These are phyloP conservation scores for Lampris megalopsis DNA, from an alignment of 2,113 vertebrate genomes.

Conservation along the genomic window DNA sequence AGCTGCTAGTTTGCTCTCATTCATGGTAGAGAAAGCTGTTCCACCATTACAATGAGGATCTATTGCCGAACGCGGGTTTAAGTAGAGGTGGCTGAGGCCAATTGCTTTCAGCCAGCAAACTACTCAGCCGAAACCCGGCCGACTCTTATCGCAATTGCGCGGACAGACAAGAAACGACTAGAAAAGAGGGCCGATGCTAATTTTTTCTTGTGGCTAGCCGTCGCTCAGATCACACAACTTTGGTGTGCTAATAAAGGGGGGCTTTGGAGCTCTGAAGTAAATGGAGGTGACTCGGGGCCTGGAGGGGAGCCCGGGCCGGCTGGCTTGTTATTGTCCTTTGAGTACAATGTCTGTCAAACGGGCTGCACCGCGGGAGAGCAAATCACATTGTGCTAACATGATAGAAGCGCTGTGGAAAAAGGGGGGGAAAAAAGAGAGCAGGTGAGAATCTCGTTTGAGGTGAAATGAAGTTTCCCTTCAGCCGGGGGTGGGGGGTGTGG, in stretches of 20 bases:
- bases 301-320: slow-evolving; percentile 12
- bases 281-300: slow-evolving; percentile 32
- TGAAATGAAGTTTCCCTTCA: slow-evolving; percentile 27
- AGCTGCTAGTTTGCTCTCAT: slow-evolving; percentile 20
- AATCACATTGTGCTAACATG: slow-evolving; percentile 32
- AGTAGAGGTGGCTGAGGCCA: slow-evolving; percentile 10
- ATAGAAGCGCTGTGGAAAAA: slow-evolving; percentile 35
- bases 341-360: slow-evolving; percentile 39
- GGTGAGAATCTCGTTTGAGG: slow-evolving; percentile 11
- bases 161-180: slow-evolving; percentile 10
- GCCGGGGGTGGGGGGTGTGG: background rate
- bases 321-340: slow-evolving; percentile 57
- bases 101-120: slow-evolving; percentile 10
- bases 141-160: slow-evolving; percentile 28
- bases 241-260: slow-evolving; percentile 7
- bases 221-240: slow-evolving; percentile 23
- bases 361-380: slow-evolving; percentile 11
- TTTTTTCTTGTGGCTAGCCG: slow-evolving; percentile 26
- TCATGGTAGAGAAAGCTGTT: slow-evolving; percentile 3
- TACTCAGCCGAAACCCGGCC: slow-evolving; percentile 28
- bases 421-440: background rate
- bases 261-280: slow-evolving; percentile 33
- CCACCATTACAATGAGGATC: slow-evolving; percentile 27
- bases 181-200: slow-evolving; percentile 18
- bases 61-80: slow-evolving; percentile 17